These are phyloP conservation scores for Psittacula cyanocephala DNA, from an alignment of 2,113 vertebrate species.

Conservation along the genomic window DNA sequence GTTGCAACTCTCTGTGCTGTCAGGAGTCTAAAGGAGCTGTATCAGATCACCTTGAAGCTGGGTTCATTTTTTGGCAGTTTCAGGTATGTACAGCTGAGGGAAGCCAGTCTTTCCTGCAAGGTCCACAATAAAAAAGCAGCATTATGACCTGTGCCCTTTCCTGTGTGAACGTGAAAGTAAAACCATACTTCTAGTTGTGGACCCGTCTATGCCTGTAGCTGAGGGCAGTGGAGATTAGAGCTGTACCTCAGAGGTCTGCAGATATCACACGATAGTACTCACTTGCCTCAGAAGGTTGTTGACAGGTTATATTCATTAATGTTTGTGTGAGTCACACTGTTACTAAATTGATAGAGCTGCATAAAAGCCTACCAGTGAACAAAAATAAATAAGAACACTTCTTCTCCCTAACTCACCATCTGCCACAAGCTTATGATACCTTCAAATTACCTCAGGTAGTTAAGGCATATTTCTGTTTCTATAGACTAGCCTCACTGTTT, in stretches of 20 bases:
- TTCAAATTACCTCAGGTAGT: conserved; percentile 29
- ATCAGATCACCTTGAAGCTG: neutral
- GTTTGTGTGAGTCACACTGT: conserved; percentile 30
- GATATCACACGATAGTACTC: neutral
- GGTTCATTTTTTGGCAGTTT: neutral
- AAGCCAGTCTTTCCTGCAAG: neutral
- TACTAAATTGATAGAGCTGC: conserved; percentile 41
- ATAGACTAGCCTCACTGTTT: neutral
- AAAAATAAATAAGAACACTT: conserved; percentile 60
- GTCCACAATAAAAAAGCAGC: neutral
- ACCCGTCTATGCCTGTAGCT: neutral
- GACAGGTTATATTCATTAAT: conserved; percentile 45
- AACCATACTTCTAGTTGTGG: neutral
- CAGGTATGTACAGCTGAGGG: neutral
- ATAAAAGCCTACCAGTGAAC: conserved; percentile 38
- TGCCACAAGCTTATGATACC: conserved; percentile 48
- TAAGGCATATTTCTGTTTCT: neutral
- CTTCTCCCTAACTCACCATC: conserved; percentile 45
- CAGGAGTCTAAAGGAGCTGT: accelerated
- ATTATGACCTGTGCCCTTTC: neutral
- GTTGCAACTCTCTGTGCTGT: neutral
- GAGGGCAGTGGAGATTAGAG: neutral
- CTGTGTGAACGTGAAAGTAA: neutral
- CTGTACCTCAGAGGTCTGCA: neutral
- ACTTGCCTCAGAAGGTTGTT: neutral